A percentile compares a stretch with the other conserved stretches of the same genome.
Evolutionary conservation across 92 coral and sea anemone species (phyloP).

Genomic region (Porites rus): DNA sequence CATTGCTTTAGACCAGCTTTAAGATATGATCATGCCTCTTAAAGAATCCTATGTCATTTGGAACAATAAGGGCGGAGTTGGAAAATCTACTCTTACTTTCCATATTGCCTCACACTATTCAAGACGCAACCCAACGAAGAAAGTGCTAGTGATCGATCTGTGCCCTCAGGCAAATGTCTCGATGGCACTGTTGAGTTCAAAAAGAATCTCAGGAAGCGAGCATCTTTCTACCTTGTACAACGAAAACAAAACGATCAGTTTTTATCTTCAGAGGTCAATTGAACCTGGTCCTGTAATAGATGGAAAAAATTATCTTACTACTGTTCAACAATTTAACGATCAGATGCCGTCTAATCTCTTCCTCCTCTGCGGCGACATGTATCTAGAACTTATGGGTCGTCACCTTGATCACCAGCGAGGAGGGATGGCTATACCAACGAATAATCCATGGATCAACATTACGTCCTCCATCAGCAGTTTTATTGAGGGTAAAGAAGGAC

Average conservation of each 20-base stretch:
- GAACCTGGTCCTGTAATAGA: neutral
- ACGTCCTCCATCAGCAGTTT: slow-evolving; percentile 5
- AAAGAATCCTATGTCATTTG: slow-evolving; percentile 36
- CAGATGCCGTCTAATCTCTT: slow-evolving; percentile 16
- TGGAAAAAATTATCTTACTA: neutral
- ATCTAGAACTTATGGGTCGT: slow-evolving; percentile 29
- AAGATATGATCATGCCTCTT: slow-evolving; percentile 8
- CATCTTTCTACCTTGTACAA: neutral
- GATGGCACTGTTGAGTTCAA: slow-evolving; percentile 18
- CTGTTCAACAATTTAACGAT: neutral
- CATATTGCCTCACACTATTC: slow-evolving; percentile 40
- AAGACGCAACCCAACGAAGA: neutral
- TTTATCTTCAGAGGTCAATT: neutral
- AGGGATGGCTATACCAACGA: neutral
- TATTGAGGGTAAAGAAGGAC: slow-evolving; percentile 14
- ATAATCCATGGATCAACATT: neutral
- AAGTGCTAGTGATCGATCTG: slow-evolving; percentile 17
- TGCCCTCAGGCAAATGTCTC: slow-evolving; percentile 32
- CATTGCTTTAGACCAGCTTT: neutral
- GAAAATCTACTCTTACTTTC: slow-evolving; percentile 35
- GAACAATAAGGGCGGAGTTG: slow-evolving; percentile 54
- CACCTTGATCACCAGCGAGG: slow-evolving; percentile 8
- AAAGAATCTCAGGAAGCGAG: neutral
- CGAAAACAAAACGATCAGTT: slow-evolving; percentile 12
- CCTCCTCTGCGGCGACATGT: slow-evolving; percentile 35